phyloP scores from a whole-genome alignment of 2,888 invertebrate species.

The Esperia sulphurella region DNA sequence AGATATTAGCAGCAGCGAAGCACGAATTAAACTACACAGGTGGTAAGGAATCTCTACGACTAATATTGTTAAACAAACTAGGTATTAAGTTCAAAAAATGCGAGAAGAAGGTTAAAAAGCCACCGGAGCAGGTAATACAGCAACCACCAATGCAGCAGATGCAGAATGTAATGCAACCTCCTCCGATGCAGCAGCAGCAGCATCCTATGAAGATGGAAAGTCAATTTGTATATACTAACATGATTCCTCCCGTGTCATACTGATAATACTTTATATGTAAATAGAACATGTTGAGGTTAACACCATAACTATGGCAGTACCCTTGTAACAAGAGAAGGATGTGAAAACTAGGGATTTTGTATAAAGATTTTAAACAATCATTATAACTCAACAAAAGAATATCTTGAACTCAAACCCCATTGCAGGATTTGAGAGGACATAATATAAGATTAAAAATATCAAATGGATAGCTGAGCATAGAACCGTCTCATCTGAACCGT shows the following conservation, averaged over 20 bases:
- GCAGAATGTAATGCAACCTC: slow-evolving; percentile 32
- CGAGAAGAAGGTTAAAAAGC: slow-evolving; percentile 63
- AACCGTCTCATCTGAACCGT: no score
- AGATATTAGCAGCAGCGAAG: slow-evolving; percentile 63
- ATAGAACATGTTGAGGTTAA: no score
- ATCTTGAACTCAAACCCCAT: no score
- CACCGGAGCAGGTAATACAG: slow-evolving; percentile 40
- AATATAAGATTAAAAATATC: no score
- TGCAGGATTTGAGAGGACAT: no score
- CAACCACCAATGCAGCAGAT: slow-evolving; percentile 28
- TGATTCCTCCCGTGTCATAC: slow-evolving; percentile 67
- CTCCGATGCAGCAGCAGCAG: slow-evolving; percentile 25
- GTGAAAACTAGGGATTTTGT: no score
- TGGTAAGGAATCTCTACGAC: slow-evolving; percentile 62
- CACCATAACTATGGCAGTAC: no score
- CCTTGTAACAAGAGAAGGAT: no score
- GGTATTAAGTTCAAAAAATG: slow-evolving; percentile 74
- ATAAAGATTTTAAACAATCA: no score
- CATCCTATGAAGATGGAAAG: slow-evolving; percentile 52
- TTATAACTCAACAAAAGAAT: no score
- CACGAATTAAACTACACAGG: slow-evolving; percentile 64
- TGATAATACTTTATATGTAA: slow-evolving; percentile 10
- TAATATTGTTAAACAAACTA: slow-evolving; percentile 66
- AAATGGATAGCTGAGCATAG: no score
- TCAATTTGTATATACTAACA: slow-evolving; percentile 62